phyloP scores from a whole-genome alignment of 2,797 vertebrate species.

The Poecilia gillii region DNA sequence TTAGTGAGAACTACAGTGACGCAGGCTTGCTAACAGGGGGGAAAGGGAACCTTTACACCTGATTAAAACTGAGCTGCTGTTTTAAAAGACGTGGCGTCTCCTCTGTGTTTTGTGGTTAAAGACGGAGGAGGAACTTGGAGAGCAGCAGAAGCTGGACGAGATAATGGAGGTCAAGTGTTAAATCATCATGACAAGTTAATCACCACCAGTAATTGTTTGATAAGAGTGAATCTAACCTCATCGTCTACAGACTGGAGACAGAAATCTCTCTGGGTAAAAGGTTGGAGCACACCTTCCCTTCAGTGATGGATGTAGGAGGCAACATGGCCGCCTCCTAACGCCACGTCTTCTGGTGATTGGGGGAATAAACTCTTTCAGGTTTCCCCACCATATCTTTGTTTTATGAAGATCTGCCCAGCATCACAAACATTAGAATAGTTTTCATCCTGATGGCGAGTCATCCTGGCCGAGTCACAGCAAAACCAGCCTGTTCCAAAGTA shows the following conservation, averaged over 20 bases:
- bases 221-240: neutral
- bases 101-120: constrained; percentile 6
- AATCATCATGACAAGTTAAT: constrained; percentile 39
- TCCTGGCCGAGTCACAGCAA: neutral
- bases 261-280: neutral
- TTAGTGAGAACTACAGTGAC: constrained; percentile 31
- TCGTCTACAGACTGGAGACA: neutral
- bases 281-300: neutral
- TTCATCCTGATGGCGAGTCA: neutral
- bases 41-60: constrained; percentile 35
- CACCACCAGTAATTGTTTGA: constrained; percentile 9
- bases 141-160: neutral
- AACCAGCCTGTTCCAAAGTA: neutral
- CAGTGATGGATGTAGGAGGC: neutral
- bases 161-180: constrained; percentile 32
- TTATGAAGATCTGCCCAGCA: neutral
- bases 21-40: constrained; percentile 3
- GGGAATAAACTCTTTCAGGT: neutral
- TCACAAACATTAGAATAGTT: neutral
- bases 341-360: neutral
- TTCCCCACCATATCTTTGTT: neutral
- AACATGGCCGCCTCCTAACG: neutral
- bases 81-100: constrained; percentile 20
- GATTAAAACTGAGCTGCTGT: constrained; percentile 46
- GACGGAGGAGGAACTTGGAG: constrained; percentile 5